phyloP scores from a whole-genome alignment of 1,140 invertebrate genomes.

The Nasonia vitripennis region DNA sequence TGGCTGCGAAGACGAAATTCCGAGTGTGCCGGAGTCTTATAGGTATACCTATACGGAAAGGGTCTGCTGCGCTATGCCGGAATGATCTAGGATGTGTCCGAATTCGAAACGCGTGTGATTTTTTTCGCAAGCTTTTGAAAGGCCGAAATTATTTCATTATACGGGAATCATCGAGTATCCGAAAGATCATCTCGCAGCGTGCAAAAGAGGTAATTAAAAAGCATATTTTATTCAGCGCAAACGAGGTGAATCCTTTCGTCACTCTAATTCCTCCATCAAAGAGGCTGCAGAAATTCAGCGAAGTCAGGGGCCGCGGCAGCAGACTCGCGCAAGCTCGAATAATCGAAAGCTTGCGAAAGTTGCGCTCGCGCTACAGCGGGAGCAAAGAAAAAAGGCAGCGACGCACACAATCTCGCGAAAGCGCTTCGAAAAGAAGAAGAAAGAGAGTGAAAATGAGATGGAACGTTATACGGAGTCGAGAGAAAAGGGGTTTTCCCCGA shows the following conservation, averaged over 20 bases:
- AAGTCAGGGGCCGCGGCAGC: neutral
- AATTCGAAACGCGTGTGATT: neutral
- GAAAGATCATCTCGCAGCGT: too few species aligned
- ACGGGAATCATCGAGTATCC: too few species aligned
- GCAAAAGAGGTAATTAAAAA: neutral
- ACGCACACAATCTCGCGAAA: conserved; percentile 49
- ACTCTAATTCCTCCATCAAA: conserved; percentile 7
- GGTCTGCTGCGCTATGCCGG: neutral
- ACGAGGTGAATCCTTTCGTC: neutral
- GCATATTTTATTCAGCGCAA: neutral
- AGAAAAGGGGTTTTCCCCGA: conserved; percentile 52
- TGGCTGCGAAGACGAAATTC: conserved; percentile 38
- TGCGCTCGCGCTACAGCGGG: neutral
- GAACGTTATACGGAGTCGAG: conserved; percentile 49
- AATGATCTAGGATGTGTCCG: neutral
- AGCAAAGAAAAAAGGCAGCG: conserved; percentile 18
- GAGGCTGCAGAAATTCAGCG: conserved; percentile 14
- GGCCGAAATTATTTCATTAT: too few species aligned
- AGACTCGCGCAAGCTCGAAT: neutral
- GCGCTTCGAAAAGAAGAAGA: conserved; percentile 40
- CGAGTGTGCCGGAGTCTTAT: neutral
- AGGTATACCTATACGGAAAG: neutral
- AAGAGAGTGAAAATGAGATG: conserved; percentile 51
- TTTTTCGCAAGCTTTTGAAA: too few species aligned
- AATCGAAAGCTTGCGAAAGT: conserved; percentile 10